phyloP scores from a whole-genome alignment of 1,140 invertebrate species.

The Sipha flava region DNA sequence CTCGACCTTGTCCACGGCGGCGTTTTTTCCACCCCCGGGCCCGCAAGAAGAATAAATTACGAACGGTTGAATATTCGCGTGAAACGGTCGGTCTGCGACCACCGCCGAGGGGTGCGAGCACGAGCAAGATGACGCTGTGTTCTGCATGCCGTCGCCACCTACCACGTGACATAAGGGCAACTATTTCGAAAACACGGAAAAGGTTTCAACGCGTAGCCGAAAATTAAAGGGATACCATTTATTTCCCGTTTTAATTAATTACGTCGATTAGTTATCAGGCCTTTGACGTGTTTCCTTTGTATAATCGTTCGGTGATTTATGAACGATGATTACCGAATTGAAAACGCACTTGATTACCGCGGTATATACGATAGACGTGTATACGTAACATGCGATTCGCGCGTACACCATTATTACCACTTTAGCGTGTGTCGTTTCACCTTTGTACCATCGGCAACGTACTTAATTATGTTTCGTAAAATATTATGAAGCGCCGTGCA shows the following conservation, averaged over 20 bases:
- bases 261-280: not conserved
- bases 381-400: too few relatives aligned
- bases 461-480: not conserved
- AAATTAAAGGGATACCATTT: not conserved
- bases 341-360: not conserved
- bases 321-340: not conserved
- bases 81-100: not conserved
- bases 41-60: not conserved
- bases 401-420: too few relatives aligned
- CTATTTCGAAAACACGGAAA: slow-evolving; percentile 7
- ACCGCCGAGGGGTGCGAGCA: not conserved
- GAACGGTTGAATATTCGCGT: not conserved
- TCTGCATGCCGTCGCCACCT: not conserved
- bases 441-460: not conserved
- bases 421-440: not conserved
- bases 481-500: too few relatives aligned
- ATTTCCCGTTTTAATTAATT: slow-evolving; percentile 15
- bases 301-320: not conserved
- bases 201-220: slow-evolving; percentile 7
- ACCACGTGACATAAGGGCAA: not conserved
- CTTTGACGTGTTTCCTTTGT: not conserved
- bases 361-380: too few relatives aligned
- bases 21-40: not conserved
- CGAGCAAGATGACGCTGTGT: not conserved
- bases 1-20: not conserved